phyloP scores from a whole-genome alignment of 2,797 vertebrate species.

The Selene dorsalis region DNA sequence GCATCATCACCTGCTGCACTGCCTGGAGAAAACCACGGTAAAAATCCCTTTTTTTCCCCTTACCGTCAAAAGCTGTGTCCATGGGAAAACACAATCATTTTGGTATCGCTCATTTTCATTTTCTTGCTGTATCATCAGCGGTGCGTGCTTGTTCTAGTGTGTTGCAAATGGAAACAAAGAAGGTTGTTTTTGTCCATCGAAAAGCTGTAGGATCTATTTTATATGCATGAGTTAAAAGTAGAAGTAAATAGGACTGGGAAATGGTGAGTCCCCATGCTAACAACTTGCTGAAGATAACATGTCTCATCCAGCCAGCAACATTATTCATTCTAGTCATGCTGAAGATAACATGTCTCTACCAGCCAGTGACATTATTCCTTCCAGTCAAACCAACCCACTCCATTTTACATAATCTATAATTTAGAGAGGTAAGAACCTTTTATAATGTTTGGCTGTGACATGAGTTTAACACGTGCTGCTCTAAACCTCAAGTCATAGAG shows the following conservation, averaged over 20 bases:
- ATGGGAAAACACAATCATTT: constrained; percentile 28
- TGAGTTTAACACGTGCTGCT: constrained; percentile 62
- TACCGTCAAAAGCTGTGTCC: constrained; percentile 24
- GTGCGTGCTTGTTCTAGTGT: constrained; percentile 39
- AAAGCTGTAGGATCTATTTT: constrained; percentile 65
- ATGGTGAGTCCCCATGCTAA: constrained; percentile 48
- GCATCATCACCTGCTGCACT: constrained; percentile 98
- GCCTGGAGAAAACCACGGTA: constrained; percentile 99
- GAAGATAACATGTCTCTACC: no score
- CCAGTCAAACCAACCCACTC: constrained; percentile 67
- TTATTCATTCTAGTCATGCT: constrained; percentile 67
- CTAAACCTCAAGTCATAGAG: constrained; percentile 28
- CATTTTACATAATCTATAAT: constrained; percentile 74
- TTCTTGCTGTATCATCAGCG: constrained; percentile 40
- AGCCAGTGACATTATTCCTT: constrained; percentile 58
- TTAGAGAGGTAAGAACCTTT: constrained; percentile 62
- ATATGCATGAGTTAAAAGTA: constrained; percentile 73
- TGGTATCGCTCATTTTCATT: constrained; percentile 31
- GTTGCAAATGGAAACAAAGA: constrained; percentile 65
- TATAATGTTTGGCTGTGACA: constrained; percentile 64
- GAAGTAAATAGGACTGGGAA: constrained; percentile 60
- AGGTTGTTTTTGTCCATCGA: constrained; percentile 59
- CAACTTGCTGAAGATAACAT: constrained; percentile 72
- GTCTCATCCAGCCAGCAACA: constrained; percentile 50
- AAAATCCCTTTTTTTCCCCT: constrained; percentile 35